phyloP scores from a whole-genome alignment of 2,113 vertebrate species.

The Raphicerus campestris region DNA sequence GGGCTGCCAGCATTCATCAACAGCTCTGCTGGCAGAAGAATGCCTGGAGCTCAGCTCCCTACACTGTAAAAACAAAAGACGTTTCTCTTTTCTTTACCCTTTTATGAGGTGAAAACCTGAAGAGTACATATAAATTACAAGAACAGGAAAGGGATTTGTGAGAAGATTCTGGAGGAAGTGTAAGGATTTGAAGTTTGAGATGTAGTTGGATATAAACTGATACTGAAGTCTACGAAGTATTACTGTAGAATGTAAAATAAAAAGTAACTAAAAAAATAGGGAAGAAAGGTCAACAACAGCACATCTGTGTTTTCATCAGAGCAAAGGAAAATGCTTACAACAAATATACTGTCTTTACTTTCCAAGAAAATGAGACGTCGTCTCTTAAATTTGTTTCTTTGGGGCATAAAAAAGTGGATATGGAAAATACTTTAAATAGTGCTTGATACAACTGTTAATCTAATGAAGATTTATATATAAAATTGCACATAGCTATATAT shows the following conservation, averaged over 20 bases:
- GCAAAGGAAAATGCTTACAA: background rate
- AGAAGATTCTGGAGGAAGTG: background rate
- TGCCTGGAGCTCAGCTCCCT: background rate
- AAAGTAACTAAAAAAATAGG: background rate
- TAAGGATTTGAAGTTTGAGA: slow-evolving; percentile 37
- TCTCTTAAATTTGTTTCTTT: background rate
- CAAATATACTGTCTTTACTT: background rate
- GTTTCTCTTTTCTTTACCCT: background rate
- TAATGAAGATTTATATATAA: background rate
- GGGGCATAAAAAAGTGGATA: background rate
- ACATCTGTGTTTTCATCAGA: background rate
- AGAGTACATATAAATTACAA: background rate
- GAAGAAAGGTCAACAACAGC: background rate
- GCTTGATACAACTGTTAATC: background rate
- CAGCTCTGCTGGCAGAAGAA: background rate
- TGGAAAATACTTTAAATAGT: background rate
- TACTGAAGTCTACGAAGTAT: background rate
- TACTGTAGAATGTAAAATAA: background rate
- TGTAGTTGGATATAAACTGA: slow-evolving; percentile 32
- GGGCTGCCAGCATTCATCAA: background rate
- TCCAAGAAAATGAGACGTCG: background rate
- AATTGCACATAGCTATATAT: background rate
- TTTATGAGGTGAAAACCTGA: background rate
- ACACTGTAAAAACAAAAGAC: background rate
- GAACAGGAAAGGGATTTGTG: background rate